Evolutionary conservation across 2,888 invertebrate species (phyloP).

Genomic region (Syrista parreyssii): DNA sequence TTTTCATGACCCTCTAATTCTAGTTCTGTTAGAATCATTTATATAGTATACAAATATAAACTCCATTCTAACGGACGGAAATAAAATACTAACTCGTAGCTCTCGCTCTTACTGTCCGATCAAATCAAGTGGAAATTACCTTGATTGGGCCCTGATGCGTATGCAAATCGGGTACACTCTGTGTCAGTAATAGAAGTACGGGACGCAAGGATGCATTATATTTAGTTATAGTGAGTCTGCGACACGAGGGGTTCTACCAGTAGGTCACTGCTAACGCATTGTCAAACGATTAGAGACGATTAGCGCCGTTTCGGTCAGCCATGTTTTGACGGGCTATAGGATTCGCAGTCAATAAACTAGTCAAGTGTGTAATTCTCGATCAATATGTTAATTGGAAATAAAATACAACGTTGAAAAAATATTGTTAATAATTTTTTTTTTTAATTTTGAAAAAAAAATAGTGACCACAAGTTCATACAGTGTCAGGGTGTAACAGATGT

Average conservation of each 20-base stretch:
- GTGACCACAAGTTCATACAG: not conserved
- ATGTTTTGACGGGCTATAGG: not conserved
- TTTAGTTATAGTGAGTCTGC: constrained; percentile 44
- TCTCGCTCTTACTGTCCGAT: not conserved
- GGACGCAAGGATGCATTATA: constrained; percentile 59
- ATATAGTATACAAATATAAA: not conserved
- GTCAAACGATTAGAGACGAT: constrained; percentile 59
- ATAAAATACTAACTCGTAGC: not conserved
- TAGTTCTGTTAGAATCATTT: not conserved
- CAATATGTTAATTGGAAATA: not conserved
- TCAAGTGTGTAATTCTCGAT: not conserved
- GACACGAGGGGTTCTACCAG: constrained; percentile 52
- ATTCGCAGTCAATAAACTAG: not conserved
- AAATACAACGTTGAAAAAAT: not conserved
- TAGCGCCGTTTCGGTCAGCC: constrained; percentile 29
- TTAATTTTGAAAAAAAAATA: not conserved
- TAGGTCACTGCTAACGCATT: constrained; percentile 63
- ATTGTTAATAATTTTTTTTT: not conserved
- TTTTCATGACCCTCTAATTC: not conserved
- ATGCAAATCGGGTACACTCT: constrained; percentile 59
- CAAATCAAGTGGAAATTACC: constrained; percentile 54
- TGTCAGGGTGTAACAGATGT: not conserved
- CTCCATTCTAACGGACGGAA: not conserved
- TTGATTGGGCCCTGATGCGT: constrained; percentile 58
- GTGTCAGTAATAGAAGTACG: constrained; percentile 58